Percentiles rank a stretch among this genome's conserved stretches.
These are phyloP conservation scores for Eupleurogrammus muticus DNA, from an alignment of 2,797 vertebrate genomes.

Conservation along the genomic window DNA sequence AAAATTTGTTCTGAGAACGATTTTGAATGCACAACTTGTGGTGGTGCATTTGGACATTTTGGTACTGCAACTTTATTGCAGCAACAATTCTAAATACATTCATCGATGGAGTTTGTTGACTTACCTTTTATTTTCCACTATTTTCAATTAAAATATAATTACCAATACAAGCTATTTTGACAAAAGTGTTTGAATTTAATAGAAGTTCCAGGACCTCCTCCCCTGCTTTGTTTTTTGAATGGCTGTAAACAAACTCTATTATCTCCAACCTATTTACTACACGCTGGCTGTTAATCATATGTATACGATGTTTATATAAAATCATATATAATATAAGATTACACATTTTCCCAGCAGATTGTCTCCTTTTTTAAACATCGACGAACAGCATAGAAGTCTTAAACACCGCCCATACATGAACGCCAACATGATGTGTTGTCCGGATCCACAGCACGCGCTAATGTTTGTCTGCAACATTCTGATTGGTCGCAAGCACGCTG, in stretches of 20 bases:
- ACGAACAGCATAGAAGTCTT: constrained; percentile 31
- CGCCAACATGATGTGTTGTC: neutral
- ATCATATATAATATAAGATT: neutral
- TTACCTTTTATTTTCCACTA: too few relatives aligned
- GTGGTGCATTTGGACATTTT: neutral
- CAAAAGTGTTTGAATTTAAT: neutral
- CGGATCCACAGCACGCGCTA: neutral
- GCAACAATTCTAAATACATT: too few relatives aligned
- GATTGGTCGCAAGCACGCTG: constrained; percentile 70
- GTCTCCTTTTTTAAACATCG: neutral
- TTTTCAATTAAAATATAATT: too few relatives aligned
- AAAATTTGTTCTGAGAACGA: too few relatives aligned
- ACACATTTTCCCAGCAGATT: neutral
- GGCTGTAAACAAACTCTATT: neutral
- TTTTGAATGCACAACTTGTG: neutral
- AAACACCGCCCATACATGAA: constrained; percentile 44
- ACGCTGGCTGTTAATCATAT: neutral
- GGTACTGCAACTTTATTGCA: neutral
- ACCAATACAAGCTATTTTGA: neutral
- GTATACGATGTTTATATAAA: neutral
- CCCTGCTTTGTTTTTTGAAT: neutral
- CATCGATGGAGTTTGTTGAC: too few relatives aligned
- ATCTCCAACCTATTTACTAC: too few relatives aligned
- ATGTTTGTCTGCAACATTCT: constrained; percentile 38
- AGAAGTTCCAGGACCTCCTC: neutral